Evolutionary conservation across 2,797 vertebrate species (phyloP).

Genomic region (Crenuchus spilurus): DNA sequence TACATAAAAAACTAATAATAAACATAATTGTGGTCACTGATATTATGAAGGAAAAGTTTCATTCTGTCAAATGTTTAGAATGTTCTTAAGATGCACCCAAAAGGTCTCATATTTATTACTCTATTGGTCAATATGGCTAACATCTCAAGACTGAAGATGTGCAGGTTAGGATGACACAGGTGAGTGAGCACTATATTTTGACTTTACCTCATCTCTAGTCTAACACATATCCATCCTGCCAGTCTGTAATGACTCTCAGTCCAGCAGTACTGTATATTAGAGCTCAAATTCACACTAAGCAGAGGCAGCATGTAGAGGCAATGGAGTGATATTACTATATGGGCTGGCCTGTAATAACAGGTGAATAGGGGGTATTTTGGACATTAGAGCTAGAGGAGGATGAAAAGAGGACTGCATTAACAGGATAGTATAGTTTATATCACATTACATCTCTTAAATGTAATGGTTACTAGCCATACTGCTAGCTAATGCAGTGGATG

Average conservation of each 20-base stretch:
- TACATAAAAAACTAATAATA: no score
- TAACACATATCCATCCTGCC: background rate
- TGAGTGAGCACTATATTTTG: background rate
- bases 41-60: background rate
- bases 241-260: background rate
- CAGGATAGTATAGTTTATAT: background rate
- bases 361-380: background rate
- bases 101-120: background rate
- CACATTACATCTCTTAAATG: no score
- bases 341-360: background rate
- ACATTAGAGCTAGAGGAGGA: background rate
- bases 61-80: background rate
- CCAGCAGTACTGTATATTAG: conserved; percentile 3
- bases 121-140: background rate
- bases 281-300: conserved; percentile 6
- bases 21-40: no score
- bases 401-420: background rate
- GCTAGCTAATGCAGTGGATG: no score
- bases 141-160: background rate
- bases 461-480: no score
- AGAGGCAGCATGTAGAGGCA: background rate
- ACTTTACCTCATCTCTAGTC: background rate
- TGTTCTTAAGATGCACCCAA: background rate
- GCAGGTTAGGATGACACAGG: conserved; percentile 4
- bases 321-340: conserved; percentile 1